Percentiles rank a stretch among this genome's conserved stretches.
Conservation (phyloP, 2,888 invertebrate species). For the Lasioglossum leucozonium region DNA sequence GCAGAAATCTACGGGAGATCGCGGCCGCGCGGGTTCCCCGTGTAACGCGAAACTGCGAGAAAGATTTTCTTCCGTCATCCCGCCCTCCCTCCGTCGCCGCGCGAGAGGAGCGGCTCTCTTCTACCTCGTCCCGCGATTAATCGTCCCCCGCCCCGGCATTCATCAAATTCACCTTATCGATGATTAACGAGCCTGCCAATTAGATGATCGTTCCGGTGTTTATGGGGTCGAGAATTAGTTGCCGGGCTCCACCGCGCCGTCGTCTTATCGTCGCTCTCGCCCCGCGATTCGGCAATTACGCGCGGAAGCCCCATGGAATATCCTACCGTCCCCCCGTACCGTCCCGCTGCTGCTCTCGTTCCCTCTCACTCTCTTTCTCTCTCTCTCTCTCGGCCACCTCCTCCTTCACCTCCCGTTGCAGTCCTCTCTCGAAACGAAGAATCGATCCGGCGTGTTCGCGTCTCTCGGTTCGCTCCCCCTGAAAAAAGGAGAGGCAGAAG, state of each 20-base stretch:
- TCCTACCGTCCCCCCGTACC: slow-evolving; percentile 12
- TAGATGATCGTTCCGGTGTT: slow-evolving; percentile 33
- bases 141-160: slow-evolving; percentile 21
- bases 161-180: slow-evolving; percentile 43
- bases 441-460: slow-evolving; percentile 68
- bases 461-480: slow-evolving; percentile 62
- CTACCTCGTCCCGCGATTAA: slow-evolving; percentile 42
- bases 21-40: slow-evolving; percentile 22
- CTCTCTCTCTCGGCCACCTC: not conserved
- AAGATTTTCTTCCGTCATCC: no score
- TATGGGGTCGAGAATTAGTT: slow-evolving; percentile 14
- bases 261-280: slow-evolving; percentile 30
- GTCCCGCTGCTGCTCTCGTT: no score
- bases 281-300: slow-evolving; percentile 65
- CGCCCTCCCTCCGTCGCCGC: slow-evolving; percentile 12
- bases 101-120: not conserved
- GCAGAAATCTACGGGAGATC: slow-evolving; percentile 47
- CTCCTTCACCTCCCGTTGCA: slow-evolving; percentile 41
- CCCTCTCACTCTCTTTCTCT: not conserved
- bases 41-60: slow-evolving; percentile 46
- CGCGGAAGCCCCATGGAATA: slow-evolving; percentile 33
- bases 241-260: not conserved
- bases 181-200: slow-evolving; percentile 53
- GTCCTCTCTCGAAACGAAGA: slow-evolving; percentile 73
- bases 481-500: slow-evolving; percentile 67